Percentiles rank a stretch among this genome's conserved stretches.
These are phyloP conservation scores for Nasonia vitripennis DNA, from an alignment of 1,140 invertebrate species.

Conservation along the genomic window DNA sequence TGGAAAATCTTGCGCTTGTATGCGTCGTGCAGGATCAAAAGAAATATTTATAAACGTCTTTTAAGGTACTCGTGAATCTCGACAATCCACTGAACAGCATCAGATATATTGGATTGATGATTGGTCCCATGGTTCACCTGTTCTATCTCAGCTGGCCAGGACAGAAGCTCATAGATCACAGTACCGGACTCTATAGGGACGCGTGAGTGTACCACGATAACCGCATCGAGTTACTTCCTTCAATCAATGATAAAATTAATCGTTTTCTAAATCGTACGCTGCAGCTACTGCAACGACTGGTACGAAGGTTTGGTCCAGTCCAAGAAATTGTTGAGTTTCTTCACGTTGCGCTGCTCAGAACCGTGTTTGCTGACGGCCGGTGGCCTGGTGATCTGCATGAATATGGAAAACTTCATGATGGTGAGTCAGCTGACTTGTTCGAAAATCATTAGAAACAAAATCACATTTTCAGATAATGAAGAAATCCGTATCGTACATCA, in stretches of 20 bases:
- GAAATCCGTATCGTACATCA: not conserved
- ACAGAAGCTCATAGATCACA: not conserved
- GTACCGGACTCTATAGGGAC: not conserved
- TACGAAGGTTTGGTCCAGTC: not conserved
- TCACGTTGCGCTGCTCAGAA: not conserved
- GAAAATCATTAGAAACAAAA: not conserved
- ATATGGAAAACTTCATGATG: not conserved
- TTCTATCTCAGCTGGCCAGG: conserved; percentile 33
- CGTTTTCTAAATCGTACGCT: not conserved
- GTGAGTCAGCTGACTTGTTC: not conserved
- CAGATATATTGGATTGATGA: not conserved
- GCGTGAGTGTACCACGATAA: not conserved
- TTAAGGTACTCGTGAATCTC: not conserved
- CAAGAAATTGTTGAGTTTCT: not conserved
- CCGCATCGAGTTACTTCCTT: not conserved
- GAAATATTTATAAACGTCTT: not conserved
- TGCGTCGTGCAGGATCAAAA: not conserved
- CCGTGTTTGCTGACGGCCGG: conserved; percentile 31
- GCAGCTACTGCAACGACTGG: conserved; percentile 25
- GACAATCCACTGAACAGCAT: not conserved
- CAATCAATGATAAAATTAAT: not conserved
- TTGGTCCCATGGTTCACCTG: not conserved
- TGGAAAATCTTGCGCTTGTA: too few species aligned
- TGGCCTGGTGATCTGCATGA: conserved; percentile 9
- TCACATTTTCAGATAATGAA: not conserved